Evolutionary conservation across 2,797 vertebrate species (phyloP).

Genomic region (Hypotaenidia okinawae): DNA sequence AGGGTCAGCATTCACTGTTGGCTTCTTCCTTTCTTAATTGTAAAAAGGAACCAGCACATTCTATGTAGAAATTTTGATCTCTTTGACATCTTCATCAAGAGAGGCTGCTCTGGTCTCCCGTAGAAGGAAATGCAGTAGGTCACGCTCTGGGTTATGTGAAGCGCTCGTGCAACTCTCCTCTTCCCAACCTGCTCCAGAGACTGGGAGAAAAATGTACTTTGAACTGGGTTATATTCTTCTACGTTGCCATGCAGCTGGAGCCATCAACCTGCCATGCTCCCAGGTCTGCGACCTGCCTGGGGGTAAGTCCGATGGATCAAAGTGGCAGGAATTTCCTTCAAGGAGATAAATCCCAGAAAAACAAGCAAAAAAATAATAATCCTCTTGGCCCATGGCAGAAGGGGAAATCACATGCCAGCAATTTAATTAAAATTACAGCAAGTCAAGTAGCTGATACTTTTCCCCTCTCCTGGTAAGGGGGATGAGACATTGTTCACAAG

Average conservation of each 20-base stretch:
- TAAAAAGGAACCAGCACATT: constrained; percentile 2
- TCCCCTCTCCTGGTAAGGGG: constrained; percentile 95
- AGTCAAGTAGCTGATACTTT: constrained; percentile 97
- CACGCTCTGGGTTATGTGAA: constrained; percentile 45
- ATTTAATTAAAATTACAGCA: constrained; percentile 96
- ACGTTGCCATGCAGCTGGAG: constrained; percentile 59
- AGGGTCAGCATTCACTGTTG: not conserved
- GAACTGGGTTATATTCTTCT: constrained; percentile 62
- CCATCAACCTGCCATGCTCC: constrained; percentile 68
- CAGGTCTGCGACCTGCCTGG: constrained; percentile 63
- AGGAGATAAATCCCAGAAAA: constrained; percentile 44
- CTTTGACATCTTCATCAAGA: not conserved
- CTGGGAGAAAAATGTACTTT: constrained; percentile 40
- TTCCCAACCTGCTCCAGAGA: constrained; percentile 57
- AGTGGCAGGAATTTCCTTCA: constrained; percentile 69
- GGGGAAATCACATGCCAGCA: constrained; percentile 20
- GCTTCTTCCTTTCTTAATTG: not conserved
- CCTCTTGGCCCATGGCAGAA: constrained; percentile 39
- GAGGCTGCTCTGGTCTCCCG: not conserved
- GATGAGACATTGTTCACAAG: constrained; percentile 96
- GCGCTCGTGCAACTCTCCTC: constrained; percentile 33
- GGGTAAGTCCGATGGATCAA: constrained; percentile 71
- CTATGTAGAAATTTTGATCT: not conserved
- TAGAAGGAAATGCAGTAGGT: not conserved
- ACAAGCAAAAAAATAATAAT: not conserved